Base-by-base conservation (phyloP, 2,888 invertebrate genomes). In the Ormyrus thymus region DNA sequence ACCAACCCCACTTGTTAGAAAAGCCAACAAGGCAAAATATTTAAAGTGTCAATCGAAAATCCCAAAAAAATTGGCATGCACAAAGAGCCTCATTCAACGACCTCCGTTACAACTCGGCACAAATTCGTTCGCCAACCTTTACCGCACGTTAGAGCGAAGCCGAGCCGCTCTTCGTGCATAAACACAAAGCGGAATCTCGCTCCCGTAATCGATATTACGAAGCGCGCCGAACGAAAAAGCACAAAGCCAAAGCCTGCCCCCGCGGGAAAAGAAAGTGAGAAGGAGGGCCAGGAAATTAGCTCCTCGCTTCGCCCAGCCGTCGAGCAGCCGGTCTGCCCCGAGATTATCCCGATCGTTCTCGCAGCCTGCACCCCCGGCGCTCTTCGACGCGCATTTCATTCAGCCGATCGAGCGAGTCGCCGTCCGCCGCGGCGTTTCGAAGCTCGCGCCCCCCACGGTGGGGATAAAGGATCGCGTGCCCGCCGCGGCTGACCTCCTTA, bases 401-500 rank as follows among this genome's bases (percentile, higher is more conserved):
- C 68, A 72, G 13, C 51, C 66, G 58, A 75, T 72, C 72, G 72
- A 72, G 62, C 71, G 66, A 48, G 62, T 69, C 72, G 62, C 59
- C 62, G 1, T 4, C 29, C 29, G 29, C 29, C 29, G 29, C 29
- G 48, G 73, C 59, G 65, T 69, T 72, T 80, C 65, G 48, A 74
- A 69, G 74, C 64, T 76, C 74, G 59, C 58, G 11, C 15, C 46
- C 6, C 15, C 59, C 53, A 5, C 1, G 5, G 15, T 29, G 56
- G 65, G n/a, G 48, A 6, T 6, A 13, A 43, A 59, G 61, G 50
- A 82, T 86, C 83, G 85, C 86, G 86, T 86, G 86, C 83, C 13
- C 64, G 51, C 81, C 81, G 81, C 80, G 75, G 78, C 81, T 84
- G 86, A 86, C 86, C 86, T 85, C 84, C 83, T 86, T 85, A 83